These are phyloP conservation scores for Indicator indicator DNA, from an alignment of 2,113 vertebrate species.

Conservation along the genomic window DNA sequence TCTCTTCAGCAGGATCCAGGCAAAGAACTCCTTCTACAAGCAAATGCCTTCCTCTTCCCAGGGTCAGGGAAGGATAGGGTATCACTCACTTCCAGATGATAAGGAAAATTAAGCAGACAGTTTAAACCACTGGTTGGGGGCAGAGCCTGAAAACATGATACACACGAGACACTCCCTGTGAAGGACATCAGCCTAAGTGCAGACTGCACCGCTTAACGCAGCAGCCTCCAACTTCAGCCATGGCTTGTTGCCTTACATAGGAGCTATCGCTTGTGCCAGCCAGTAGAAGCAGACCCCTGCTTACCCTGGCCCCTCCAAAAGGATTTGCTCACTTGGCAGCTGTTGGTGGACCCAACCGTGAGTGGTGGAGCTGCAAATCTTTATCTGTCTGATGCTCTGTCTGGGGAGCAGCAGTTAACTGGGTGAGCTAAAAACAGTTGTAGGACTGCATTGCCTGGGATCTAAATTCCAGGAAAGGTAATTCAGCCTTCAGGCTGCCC, in stretches of 20 bases:
- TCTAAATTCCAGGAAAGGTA: background rate
- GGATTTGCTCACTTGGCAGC: background rate
- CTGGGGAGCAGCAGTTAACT: background rate
- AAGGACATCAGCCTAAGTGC: background rate
- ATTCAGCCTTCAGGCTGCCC: background rate
- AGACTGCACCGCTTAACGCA: background rate
- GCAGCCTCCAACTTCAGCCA: background rate
- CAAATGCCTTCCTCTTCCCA: background rate
- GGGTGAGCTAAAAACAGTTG: background rate
- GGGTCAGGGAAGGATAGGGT: background rate
- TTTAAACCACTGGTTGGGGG: background rate
- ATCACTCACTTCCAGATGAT: background rate
- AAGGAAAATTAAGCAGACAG: background rate
- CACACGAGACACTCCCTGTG: fast-evolving
- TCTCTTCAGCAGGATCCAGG: conserved; percentile 7
- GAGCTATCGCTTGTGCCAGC: background rate
- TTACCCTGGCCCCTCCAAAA: background rate
- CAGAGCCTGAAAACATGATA: background rate
- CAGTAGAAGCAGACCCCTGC: background rate
- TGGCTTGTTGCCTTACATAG: background rate
- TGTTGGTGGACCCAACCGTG: background rate
- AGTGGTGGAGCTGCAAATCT: background rate
- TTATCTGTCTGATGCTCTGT: background rate
- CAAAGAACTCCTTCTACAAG: conserved; percentile 6
- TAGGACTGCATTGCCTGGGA: background rate